phyloP scores from a whole-genome alignment of 2,888 invertebrate species.

The Troides oblongomaculatus region DNA sequence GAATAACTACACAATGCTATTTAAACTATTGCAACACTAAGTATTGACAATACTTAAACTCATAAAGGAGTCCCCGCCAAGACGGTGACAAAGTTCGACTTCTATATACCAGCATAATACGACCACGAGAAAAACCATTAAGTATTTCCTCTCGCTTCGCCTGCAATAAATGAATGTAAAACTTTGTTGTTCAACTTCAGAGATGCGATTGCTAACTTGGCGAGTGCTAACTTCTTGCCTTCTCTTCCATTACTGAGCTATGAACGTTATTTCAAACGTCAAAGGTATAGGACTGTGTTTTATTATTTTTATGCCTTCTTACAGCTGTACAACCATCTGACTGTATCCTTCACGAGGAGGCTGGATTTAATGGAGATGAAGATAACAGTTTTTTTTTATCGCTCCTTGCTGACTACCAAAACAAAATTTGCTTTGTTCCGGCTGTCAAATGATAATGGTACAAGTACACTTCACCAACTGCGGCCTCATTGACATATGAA shows the following conservation, averaged over 20 bases:
- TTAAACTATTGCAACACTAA: background rate
- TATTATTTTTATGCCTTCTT: background rate
- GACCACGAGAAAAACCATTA: constrained; percentile 64
- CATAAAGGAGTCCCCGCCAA: constrained; percentile 4
- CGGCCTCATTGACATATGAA: too few relatives aligned
- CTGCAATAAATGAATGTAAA: constrained; percentile 72
- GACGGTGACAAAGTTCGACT: constrained; percentile 7
- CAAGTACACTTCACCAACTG: too few relatives aligned
- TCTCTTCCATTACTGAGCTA: constrained; percentile 45
- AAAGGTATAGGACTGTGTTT: background rate
- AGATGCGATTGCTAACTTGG: constrained; percentile 74
- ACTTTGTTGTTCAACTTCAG: constrained; percentile 55
- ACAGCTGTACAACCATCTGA: background rate
- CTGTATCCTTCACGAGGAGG: too few relatives aligned
- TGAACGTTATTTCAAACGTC: constrained; percentile 17
- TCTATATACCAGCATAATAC: constrained; percentile 39
- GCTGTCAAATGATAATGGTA: too few relatives aligned
- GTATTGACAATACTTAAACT: constrained; percentile 6
- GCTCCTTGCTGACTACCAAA: too few relatives aligned
- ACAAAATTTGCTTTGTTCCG: too few relatives aligned
- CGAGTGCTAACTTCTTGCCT: constrained; percentile 66
- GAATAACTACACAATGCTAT: background rate
- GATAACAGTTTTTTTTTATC: too few relatives aligned
- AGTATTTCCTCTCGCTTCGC: constrained; percentile 62
- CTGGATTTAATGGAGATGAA: too few relatives aligned